Percentiles rank a stretch among this genome's conserved stretches.
These are phyloP conservation scores for Coleophora deauratella DNA, from an alignment of 2,888 invertebrate genomes.

Conservation along the genomic window DNA sequence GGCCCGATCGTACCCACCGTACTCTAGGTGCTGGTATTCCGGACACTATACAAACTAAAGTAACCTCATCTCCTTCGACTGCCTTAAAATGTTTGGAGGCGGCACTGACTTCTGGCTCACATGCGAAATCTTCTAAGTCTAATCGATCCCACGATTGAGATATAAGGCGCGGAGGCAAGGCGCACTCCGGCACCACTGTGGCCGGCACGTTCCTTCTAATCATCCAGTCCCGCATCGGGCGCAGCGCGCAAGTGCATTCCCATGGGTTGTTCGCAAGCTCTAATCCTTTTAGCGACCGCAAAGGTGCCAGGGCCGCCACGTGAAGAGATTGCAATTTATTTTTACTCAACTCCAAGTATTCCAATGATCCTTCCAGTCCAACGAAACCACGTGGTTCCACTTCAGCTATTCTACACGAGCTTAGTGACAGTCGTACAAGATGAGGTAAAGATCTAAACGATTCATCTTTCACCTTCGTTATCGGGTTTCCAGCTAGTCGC, in stretches of 20 bases:
- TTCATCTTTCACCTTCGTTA: slow-evolving; percentile 79
- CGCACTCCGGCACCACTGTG: slow-evolving; percentile 78
- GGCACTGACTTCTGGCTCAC: slow-evolving; percentile 80
- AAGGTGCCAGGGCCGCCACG: slow-evolving; percentile 78
- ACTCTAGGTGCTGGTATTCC: slow-evolving; percentile 83
- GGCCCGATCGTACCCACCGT: slow-evolving; percentile 81
- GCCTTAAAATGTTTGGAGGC: slow-evolving; percentile 75
- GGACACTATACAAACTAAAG: slow-evolving; percentile 80
- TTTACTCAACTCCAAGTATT: slow-evolving; percentile 84
- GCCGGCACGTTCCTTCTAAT: slow-evolving; percentile 83
- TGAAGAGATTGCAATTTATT: slow-evolving; percentile 81
- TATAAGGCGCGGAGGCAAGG: slow-evolving; percentile 76
- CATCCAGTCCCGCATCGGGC: slow-evolving; percentile 87
- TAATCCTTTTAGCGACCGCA: slow-evolving; percentile 81
- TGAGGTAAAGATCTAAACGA: slow-evolving; percentile 79
- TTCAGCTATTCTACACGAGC: slow-evolving; percentile 79
- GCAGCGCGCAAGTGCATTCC: slow-evolving; percentile 85
- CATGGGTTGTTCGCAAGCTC: slow-evolving; percentile 87
- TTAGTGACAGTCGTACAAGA: slow-evolving; percentile 81
- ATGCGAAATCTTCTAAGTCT: slow-evolving; percentile 86
- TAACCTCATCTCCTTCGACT: slow-evolving; percentile 81
- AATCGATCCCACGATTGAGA: slow-evolving; percentile 83
- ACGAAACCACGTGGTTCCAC: slow-evolving; percentile 82
- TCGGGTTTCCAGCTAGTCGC: slow-evolving; percentile 83
- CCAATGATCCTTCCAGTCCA: slow-evolving; percentile 81